These are phyloP conservation scores for Phyllotreta striolata DNA, from an alignment of 2,888 invertebrate genomes.

Conservation along the genomic window DNA sequence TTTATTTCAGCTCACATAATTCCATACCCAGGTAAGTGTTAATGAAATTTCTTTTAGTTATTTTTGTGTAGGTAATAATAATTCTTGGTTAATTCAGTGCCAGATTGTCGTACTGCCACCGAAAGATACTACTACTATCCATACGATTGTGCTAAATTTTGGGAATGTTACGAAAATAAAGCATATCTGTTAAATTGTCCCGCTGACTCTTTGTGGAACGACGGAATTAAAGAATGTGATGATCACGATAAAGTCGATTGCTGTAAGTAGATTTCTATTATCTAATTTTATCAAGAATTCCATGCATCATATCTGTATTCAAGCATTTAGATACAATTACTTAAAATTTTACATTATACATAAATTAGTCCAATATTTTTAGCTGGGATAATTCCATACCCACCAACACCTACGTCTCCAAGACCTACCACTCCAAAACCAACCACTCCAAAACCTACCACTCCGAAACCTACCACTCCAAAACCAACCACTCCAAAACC, in stretches of 20 bases:
- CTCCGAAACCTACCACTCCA: slow-evolving; percentile 1
- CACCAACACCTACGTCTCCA: neutral
- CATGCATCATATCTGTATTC: no score
- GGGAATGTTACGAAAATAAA: slow-evolving; percentile 10
- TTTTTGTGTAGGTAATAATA: no score
- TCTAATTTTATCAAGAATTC: no score
- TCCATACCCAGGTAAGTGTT: neutral
- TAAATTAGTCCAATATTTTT: neutral
- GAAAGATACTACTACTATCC: slow-evolving; percentile 17
- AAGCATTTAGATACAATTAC: no score
- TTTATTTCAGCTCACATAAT: slow-evolving; percentile 1
- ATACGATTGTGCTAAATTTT: slow-evolving; percentile 20
- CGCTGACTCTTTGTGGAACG: slow-evolving; percentile 13
- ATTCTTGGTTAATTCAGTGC: slow-evolving; percentile 4
- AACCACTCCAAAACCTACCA: slow-evolving; percentile 7
- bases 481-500: neutral
- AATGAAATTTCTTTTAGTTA: no score
- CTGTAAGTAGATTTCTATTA: slow-evolving; percentile 13
- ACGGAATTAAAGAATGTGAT: slow-evolving; percentile 1
- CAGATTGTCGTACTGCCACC: slow-evolving; percentile 3
- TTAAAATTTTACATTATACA: no score
- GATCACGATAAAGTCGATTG: slow-evolving; percentile 7
- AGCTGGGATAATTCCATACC: neutral
- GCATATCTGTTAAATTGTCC: slow-evolving; percentile 9
- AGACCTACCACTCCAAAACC: neutral